Conservation (phyloP, 1,140 invertebrate species). For the Drosophila varians region DNA sequence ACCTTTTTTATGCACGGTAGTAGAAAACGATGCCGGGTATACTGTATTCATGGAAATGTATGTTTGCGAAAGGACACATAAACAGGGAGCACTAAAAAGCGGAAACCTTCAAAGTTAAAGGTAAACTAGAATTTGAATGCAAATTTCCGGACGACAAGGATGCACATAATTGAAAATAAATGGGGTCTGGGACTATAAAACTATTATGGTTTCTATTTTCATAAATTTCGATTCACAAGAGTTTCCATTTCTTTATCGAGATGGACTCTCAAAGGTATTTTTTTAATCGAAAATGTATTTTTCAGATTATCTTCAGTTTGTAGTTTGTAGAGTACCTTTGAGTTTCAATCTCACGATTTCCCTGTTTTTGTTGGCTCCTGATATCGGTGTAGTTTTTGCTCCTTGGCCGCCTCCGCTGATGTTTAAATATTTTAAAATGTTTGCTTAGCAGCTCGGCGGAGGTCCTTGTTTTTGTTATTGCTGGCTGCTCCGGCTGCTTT, state of each 20-base stretch:
- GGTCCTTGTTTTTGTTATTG: conserved; percentile 3
- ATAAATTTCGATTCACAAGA: too few relatives aligned
- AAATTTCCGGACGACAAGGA: background rate
- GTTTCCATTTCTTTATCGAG: too few relatives aligned
- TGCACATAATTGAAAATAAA: too few relatives aligned
- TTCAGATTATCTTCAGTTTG: too few relatives aligned
- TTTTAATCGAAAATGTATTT: too few relatives aligned
- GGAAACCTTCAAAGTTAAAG: background rate
- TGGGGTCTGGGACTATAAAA: too few relatives aligned
- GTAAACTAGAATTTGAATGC: background rate
- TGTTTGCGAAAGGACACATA: background rate
- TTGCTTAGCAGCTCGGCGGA: conserved; percentile 66
- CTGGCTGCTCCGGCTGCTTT: conserved; percentile 17
- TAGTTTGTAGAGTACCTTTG: background rate
- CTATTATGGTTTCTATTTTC: too few relatives aligned
- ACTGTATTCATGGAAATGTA: conserved; percentile 18
- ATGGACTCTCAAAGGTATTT: too few relatives aligned
- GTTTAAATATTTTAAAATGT: conserved; percentile 81
- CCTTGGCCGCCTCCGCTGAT: conserved; percentile 30
- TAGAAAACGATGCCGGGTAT: conserved; percentile 15
- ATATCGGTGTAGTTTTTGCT: conserved; percentile 16
- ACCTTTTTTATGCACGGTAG: conserved; percentile 30
- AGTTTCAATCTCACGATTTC: background rate
- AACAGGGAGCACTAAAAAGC: background rate
- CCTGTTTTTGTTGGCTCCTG: background rate